A percentile compares a stretch with the other conserved stretches of the same genome.
Evolutionary conservation across 1,140 invertebrate genomes (phyloP).

Genomic region (Trinorchestia longiramus): DNA sequence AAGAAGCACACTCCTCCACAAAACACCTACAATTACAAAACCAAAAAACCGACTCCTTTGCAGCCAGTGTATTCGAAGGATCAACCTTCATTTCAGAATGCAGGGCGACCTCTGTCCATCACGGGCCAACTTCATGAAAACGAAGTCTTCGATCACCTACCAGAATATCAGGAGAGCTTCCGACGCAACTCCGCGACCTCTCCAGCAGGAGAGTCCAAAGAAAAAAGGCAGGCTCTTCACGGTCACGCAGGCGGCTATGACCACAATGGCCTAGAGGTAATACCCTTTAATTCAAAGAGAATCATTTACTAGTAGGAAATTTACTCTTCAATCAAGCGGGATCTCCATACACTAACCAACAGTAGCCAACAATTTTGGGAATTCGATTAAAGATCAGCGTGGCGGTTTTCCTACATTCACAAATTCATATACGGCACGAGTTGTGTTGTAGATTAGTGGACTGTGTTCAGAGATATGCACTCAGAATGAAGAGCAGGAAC

Average conservation of each 20-base stretch:
- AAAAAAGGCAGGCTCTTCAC: conserved; percentile 13
- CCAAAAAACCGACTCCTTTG: neutral
- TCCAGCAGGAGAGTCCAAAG: conserved; percentile 26
- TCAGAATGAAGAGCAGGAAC: no score
- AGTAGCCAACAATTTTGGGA: no score
- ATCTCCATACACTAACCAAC: no score
- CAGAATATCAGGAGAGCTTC: conserved; percentile 55
- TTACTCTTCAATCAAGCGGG: no score
- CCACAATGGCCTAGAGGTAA: conserved; percentile 50
- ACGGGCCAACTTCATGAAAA: neutral
- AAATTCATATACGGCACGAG: no score
- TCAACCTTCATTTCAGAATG: conserved; percentile 1
- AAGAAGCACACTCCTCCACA: neutral
- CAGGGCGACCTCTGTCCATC: neutral
- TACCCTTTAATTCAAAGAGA: neutral
- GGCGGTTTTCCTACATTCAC: no score
- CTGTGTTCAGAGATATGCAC: no score
- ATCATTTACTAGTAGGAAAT: no score
- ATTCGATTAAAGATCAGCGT: no score
- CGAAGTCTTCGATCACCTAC: conserved; percentile 43
- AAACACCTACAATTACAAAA: neutral
- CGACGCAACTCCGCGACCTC: neutral
- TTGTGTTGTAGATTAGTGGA: no score
- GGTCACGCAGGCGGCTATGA: neutral
- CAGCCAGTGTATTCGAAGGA: conserved; percentile 31